Conservation (phyloP, 2,113 vertebrate genomes). For the Recurvirostra avosetta region DNA sequence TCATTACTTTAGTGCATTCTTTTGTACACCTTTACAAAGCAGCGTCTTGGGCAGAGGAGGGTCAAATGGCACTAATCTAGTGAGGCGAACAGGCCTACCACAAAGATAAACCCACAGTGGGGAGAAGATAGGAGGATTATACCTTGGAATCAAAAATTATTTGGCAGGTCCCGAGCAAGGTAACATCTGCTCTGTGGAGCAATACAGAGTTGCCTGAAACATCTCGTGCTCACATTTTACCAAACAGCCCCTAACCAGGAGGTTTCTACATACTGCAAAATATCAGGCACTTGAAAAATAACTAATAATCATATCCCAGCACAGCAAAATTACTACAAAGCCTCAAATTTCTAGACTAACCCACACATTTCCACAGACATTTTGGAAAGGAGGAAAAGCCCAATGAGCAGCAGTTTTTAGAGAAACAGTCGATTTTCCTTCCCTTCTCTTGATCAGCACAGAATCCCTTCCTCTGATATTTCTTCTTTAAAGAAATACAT, state of each 20-base stretch:
- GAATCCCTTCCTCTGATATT: not conserved
- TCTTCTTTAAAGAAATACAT: not conserved
- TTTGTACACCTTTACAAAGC: fast-evolving
- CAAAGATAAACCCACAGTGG: fast-evolving
- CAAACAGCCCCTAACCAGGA: not conserved
- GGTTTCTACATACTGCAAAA: not conserved
- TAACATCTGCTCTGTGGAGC: not conserved
- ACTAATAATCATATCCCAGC: not conserved
- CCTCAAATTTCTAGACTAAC: not conserved
- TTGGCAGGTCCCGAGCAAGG: constrained; percentile 12
- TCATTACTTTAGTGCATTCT: not conserved
- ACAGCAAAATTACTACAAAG: not conserved
- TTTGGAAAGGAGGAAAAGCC: not conserved
- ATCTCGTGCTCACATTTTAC: not conserved
- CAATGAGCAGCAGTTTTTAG: not conserved
- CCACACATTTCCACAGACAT: not conserved
- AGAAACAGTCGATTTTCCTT: not conserved
- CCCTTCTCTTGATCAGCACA: not conserved
- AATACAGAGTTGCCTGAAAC: not conserved
- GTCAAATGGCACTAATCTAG: fast-evolving
- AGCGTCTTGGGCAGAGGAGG: not conserved
- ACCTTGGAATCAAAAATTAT: constrained; percentile 31
- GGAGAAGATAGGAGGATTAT: not conserved
- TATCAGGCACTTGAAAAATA: not conserved
- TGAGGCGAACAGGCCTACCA: not conserved